These are phyloP conservation scores for Dolichotis patagonum DNA, from an alignment of 2,113 vertebrate species.

Conservation along the genomic window DNA sequence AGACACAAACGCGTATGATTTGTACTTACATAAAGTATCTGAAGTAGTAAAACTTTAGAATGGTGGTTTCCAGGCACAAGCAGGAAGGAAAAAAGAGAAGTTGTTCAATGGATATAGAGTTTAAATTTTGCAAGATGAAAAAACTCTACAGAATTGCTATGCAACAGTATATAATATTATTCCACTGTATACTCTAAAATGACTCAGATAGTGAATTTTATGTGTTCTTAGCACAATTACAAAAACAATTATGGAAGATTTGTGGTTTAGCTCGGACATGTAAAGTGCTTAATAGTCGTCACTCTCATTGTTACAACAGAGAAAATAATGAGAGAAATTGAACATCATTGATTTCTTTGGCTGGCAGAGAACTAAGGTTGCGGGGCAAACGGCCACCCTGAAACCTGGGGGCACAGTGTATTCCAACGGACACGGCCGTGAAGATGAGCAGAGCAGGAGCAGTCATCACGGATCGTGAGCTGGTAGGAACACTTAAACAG, in stretches of 20 bases:
- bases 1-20: neutral
- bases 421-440: neutral
- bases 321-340: neutral
- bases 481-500: neutral
- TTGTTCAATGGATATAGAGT: neutral
- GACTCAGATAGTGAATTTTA: conserved; percentile 1
- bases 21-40: neutral
- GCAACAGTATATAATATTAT: neutral
- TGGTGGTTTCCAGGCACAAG: neutral
- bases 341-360: neutral
- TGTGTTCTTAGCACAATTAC: neutral
- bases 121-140: neutral
- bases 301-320: neutral
- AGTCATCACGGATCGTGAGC: neutral
- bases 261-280: neutral
- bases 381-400: neutral
- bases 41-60: neutral
- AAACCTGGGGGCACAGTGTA: neutral
- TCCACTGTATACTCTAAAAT: neutral
- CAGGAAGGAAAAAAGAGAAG: neutral
- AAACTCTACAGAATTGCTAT: neutral
- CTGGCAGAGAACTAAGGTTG: neutral
- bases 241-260: neutral
- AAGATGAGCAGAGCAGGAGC: neutral
- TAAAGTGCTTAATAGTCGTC: neutral